A percentile compares a stretch with the other conserved stretches of the same genome.
Evolutionary conservation across 2,113 vertebrate genomes (phyloP).

Genomic region (Ictidomys tridecemlineatus): DNA sequence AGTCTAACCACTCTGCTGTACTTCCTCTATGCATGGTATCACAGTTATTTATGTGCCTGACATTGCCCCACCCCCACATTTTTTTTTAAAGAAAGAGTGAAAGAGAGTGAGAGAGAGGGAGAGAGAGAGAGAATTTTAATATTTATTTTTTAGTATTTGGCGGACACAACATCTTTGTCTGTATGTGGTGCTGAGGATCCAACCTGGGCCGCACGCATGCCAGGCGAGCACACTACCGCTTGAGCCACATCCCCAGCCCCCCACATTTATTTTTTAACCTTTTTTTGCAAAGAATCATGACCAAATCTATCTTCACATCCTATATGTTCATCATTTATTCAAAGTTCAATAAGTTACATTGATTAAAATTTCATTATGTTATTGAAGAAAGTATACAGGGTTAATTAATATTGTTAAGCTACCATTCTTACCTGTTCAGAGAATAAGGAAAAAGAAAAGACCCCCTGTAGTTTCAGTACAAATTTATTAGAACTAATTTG

Average conservation of each 20-base stretch:
- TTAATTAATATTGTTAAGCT: neutral
- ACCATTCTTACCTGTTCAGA: neutral
- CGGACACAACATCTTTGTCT: too few relatives aligned
- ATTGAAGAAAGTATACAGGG: neutral
- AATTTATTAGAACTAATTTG: neutral
- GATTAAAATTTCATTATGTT: neutral
- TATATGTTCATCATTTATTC: neutral
- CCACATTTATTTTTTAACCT: neutral
- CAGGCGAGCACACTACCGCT: too few relatives aligned
- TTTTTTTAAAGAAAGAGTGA: too few relatives aligned
- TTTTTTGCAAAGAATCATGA: neutral
- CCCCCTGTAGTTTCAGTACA: neutral
- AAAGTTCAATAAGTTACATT: neutral
- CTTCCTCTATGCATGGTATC: neutral
- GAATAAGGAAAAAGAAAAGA: neutral
- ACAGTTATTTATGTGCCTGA: neutral
- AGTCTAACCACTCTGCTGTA: neutral
- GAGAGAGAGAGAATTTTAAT: too few relatives aligned
- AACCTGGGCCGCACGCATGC: too few relatives aligned
- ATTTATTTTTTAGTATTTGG: too few relatives aligned
- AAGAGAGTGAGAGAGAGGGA: too few relatives aligned
- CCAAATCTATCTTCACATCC: neutral
- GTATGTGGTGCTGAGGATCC: too few relatives aligned
- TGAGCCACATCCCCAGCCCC: too few relatives aligned
- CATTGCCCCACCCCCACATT: accelerated